Evolutionary conservation across 2,888 invertebrate genomes (phyloP).

Genomic region (Ceriagrion tenellum): DNA sequence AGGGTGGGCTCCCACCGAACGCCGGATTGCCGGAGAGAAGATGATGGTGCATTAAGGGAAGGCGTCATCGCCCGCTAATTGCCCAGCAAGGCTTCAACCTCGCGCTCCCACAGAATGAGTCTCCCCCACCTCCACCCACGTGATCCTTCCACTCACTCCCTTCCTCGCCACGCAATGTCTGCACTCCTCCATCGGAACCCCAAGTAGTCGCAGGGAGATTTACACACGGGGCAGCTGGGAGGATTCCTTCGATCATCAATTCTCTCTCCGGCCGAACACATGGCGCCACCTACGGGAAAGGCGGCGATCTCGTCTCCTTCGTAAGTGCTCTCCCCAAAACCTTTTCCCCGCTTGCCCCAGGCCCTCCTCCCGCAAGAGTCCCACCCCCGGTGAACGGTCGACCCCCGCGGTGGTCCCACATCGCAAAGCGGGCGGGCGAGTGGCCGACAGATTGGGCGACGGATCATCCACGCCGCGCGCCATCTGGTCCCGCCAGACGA

Average conservation of each 20-base stretch:
- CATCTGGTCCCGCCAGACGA: neutral
- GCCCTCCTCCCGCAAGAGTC: neutral
- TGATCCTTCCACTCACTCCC: neutral
- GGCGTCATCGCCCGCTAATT: constrained; percentile 22
- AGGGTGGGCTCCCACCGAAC: neutral
- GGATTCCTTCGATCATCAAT: constrained; percentile 28
- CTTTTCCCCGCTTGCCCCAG: neutral
- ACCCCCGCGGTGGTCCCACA: too few species aligned
- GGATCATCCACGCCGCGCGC: neutral
- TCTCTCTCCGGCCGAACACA: neutral
- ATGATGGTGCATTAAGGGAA: constrained; percentile 30
- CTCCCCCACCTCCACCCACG: neutral
- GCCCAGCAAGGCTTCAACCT: neutral
- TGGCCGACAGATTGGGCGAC: constrained; percentile 16
- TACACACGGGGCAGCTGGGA: neutral
- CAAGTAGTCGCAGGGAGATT: neutral
- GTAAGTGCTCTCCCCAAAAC: neutral
- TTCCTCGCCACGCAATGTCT: neutral
- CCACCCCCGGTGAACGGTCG: too few species aligned
- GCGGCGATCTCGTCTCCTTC: neutral
- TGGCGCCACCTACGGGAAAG: constrained; percentile 3
- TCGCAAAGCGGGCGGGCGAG: neutral
- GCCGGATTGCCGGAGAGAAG: neutral
- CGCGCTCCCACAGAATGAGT: neutral
- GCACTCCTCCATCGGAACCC: neutral